Evolutionary conservation across 2,113 vertebrate species (phyloP), one percentile per base, ranked within the genome.

Genomic region (Aix galericulata): DNA sequence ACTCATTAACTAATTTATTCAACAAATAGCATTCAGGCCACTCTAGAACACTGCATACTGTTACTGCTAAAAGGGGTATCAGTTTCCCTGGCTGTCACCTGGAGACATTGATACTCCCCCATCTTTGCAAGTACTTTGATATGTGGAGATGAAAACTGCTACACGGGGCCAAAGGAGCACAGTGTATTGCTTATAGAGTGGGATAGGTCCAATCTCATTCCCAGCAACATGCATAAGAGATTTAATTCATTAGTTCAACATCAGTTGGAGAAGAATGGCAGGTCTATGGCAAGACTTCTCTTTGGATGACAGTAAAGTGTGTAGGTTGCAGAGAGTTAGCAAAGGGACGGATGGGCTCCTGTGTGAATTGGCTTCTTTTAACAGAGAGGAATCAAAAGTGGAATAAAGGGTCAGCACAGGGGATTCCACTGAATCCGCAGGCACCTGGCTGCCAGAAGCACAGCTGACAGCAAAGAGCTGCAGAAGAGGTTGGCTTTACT

Each of bases 1-100:
- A 96, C 94, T 96, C 94, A 95, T 97, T 95, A 96, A 94, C 92
- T 95, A 97, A 97, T 96, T 97, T 97, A 96, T 96, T 96, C 95
- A 96, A 95, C 92, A 96, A 96, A 96, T 92, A 96, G 77, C 88
- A 96, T 95, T 95, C 88, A 92, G 67, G 86, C 94, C 81, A 95
- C 93, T 96, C 92, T 96, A 96, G 96, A 92, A 95, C 78, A 83
- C 88, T 96, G 95, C 93, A 92, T 94, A 96, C 80, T 96, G 94
- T 96, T 96, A 92, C 93, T 94, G 91, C 78, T 95, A 93, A 96
- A 89, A 92, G 75, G 87, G 79, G 53, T 96, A 95, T 97, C 95
- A 80, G 75, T 95, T 95, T 96, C 91, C 64, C 87, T 95, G 93
- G 87, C 95, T 96, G 96, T 96, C 95, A 97, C 94, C 96, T 97